Evolutionary conservation across 2,797 vertebrate genomes (phyloP).

Genomic region (Pipistrellus kuhlii): DNA sequence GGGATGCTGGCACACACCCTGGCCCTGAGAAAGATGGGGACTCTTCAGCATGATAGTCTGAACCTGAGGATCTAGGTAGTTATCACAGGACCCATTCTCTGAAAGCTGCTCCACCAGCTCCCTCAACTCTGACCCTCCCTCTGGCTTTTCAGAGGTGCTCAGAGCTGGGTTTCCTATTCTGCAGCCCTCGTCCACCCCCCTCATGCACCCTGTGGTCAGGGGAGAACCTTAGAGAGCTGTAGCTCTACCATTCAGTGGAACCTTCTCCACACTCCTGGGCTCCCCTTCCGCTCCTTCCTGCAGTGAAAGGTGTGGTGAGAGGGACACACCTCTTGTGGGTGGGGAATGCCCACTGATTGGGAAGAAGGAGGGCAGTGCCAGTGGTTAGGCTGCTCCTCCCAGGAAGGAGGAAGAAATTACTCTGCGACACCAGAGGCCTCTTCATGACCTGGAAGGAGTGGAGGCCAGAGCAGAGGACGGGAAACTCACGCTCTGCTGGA

Average conservation of each 20-base stretch:
- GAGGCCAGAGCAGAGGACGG: background rate
- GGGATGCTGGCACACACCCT: background rate
- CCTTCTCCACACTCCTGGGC: too few relatives aligned
- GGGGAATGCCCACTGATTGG: background rate
- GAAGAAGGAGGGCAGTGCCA: background rate
- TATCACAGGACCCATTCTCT: background rate
- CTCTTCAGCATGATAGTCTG: background rate
- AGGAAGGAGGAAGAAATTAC: background rate
- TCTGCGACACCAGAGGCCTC: background rate
- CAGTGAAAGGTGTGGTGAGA: background rate
- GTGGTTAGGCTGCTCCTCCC: background rate
- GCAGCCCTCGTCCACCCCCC: too few relatives aligned
- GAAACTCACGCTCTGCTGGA: background rate
- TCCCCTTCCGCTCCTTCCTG: background rate
- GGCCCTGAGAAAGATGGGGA: background rate
- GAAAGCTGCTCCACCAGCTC: background rate
- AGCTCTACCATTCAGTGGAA: background rate
- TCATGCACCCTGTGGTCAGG: too few relatives aligned
- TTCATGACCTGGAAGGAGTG: background rate
- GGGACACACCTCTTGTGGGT: background rate
- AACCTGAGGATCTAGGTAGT: background rate
- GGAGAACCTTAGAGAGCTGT: background rate
- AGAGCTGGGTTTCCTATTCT: background rate
- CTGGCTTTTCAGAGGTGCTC: background rate
- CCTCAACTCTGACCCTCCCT: background rate